Conservation (phyloP, 1,140 invertebrate genomes). For the Drosophila malerkotliana region DNA sequence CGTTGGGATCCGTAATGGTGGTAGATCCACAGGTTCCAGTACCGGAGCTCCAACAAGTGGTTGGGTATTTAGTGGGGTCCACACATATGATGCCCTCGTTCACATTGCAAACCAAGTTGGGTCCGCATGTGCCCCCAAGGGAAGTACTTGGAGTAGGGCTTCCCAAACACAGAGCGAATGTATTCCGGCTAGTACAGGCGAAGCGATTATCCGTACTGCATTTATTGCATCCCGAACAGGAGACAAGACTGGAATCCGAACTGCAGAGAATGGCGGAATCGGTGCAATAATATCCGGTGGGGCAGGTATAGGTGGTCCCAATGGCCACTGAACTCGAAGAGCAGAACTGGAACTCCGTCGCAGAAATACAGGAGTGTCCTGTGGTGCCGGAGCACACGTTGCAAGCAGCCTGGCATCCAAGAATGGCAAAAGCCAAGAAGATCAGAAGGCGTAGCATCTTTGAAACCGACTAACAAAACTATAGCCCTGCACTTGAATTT, state of each 20-base stretch:
- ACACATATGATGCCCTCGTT: conserved; percentile 29
- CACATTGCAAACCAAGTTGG: conserved; percentile 30
- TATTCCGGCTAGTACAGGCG: conserved; percentile 38
- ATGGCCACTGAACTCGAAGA: conserved; percentile 2
- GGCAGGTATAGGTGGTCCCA: conserved; percentile 17
- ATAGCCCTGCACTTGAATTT: conserved; percentile 11
- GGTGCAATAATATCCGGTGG: conserved; percentile 18
- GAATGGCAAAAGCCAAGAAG: conserved; percentile 19
- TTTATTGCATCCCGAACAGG: conserved; percentile 14
- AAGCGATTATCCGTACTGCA: conserved; percentile 7
- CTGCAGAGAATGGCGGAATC: not conserved
- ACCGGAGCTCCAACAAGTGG: conserved; percentile 11
- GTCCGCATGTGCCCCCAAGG: conserved; percentile 38
- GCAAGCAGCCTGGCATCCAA: conserved; percentile 36
- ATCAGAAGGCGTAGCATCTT: conserved; percentile 46
- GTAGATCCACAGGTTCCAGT: not conserved
- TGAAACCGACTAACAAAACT: conserved; percentile 1
- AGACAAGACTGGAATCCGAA: not conserved
- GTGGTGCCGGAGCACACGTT: conserved; percentile 19
- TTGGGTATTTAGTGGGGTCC: not conserved
- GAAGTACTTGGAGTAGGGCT: not conserved
- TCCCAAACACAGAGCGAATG: conserved; percentile 50
- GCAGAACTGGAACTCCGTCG: conserved; percentile 43
- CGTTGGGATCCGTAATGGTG: conserved; percentile 21
- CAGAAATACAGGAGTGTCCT: conserved; percentile 32